Conservation (phyloP, 2,888 invertebrate genomes). For the Hyposoter dolosus region DNA sequence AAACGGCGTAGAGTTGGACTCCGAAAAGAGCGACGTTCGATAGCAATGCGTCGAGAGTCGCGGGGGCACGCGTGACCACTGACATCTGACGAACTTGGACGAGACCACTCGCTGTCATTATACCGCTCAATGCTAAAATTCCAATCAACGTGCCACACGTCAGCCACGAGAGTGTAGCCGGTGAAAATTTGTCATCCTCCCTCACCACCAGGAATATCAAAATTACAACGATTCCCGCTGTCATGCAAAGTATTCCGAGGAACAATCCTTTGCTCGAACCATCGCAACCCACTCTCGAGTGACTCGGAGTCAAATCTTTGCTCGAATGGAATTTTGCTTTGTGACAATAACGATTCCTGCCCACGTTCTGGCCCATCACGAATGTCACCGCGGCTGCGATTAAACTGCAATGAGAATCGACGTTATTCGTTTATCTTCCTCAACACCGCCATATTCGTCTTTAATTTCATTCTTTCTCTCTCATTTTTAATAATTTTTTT, state of each 20-base stretch:
- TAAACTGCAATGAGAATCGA: constrained; percentile 80
- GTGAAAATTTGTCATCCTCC: constrained; percentile 85
- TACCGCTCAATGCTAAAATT: constrained; percentile 83
- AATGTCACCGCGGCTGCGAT: constrained; percentile 87
- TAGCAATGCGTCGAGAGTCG: constrained; percentile 84
- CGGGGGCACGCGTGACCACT: constrained; percentile 82
- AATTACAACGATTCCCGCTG: constrained; percentile 86
- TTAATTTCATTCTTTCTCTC: too few species aligned
- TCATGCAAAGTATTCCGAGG: constrained; percentile 86
- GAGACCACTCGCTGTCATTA: constrained; percentile 85
- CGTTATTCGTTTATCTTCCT: not conserved
- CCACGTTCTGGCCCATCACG: constrained; percentile 86
- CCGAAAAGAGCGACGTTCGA: constrained; percentile 85
- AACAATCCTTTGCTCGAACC: constrained; percentile 86
- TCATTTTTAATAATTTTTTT: not conserved
- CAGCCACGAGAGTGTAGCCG: constrained; percentile 85
- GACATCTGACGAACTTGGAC: constrained; percentile 85
- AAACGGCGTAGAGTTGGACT: constrained; percentile 85
- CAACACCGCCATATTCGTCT: too few species aligned
- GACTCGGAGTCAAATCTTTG: constrained; percentile 77
- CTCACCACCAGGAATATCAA: constrained; percentile 86
- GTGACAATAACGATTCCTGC: constrained; percentile 80
- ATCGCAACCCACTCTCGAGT: constrained; percentile 84
- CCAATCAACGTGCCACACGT: constrained; percentile 85
- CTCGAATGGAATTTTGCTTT: constrained; percentile 81